Base-by-base conservation (phyloP, 2,888 invertebrate genomes). In the Sylvicola cinctus region DNA sequence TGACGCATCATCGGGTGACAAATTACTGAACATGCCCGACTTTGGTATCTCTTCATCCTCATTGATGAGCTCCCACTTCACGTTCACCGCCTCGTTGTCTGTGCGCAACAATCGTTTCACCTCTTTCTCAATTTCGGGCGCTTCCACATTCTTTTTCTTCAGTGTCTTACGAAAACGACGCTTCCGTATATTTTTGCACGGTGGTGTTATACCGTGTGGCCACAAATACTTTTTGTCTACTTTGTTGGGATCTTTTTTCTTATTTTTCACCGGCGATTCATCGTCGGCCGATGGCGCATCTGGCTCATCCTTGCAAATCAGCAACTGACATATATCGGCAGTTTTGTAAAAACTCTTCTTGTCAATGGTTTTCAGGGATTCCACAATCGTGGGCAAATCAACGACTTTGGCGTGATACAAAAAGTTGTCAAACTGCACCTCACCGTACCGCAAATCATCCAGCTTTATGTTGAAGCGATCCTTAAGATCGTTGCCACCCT, bases 51-150 rank as follows among this genome's bases (percentile, higher is more conserved):
- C 80, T 47, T 87, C 80, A 47, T 87, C 85, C 54, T 88, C 88
- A 46, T 77, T 79, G 14, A 88, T 74, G 1, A 90, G 74, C 51
- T 91, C 88, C 74, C 80, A 90, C 39, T 75, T 76, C 0, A 88
- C 77, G 48, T 73, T 73, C 0, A 78, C 77, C 2, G 95, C 93
- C 52, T 95, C 93, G 50, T 88, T 87, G 51, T 95, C 95, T 25
- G 77, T 77, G 41, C 91, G 65, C 7, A 98, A 62, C 36, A 98
- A 60, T 27, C 91, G 66, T 52, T 93, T 91, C 0, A 98, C 88
- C 62, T 98, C 96, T 53, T 93, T 93, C 51, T 98, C 96, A 42
- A 95, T 90, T 62, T 96, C 95, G 1, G 95, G 93, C 16, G 90
- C 87, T 58, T 95, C 95, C 2, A 87, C 85, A 58, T 83, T 87